A percentile compares a stretch with the other conserved stretches of the same genome.
These are phyloP conservation scores for Drosophila pseudotakahashii DNA, from an alignment of 2,888 invertebrate species.

Conservation along the genomic window DNA sequence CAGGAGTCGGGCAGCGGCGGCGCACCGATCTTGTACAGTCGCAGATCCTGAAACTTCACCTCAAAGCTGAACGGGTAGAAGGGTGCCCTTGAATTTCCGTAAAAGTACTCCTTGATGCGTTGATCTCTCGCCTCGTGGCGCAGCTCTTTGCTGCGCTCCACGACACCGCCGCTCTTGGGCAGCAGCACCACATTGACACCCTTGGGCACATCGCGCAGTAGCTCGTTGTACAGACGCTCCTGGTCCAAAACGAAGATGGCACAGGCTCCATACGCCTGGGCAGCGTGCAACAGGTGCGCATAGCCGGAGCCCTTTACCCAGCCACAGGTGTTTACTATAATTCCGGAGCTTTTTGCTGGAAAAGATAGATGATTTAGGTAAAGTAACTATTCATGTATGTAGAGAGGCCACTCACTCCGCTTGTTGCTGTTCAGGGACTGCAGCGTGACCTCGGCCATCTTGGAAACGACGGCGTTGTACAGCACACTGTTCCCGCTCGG, in stretches of 20 bases:
- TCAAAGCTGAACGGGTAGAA: conserved; percentile 98
- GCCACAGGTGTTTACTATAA: conserved; percentile 98
- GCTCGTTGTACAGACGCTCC: conserved; percentile 96
- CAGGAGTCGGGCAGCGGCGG: conserved; percentile 97
- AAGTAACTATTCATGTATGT: too few relatives aligned
- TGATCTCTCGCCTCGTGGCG: conserved; percentile 91
- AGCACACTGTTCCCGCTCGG: conserved; percentile 91
- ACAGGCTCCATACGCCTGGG: conserved; percentile 97
- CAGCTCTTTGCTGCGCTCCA: conserved; percentile 90
- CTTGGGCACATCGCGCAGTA: conserved; percentile 95
- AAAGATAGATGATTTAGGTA: not conserved
- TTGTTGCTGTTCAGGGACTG: conserved; percentile 94
- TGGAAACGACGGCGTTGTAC: conserved; percentile 92
- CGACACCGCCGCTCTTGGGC: conserved; percentile 98
- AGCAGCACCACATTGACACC: conserved; percentile 96
- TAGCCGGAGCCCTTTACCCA: conserved; percentile 98
- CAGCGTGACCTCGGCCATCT: conserved; percentile 93
- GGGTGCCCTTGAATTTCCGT: conserved; percentile 90
- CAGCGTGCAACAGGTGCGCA: conserved; percentile 93
- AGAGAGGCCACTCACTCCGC: conserved; percentile 87
- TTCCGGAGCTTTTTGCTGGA: conserved; percentile 92
- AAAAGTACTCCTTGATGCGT: conserved; percentile 96
- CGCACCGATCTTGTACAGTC: conserved; percentile 97
- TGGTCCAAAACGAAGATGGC: conserved; percentile 98
- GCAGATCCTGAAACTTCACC: conserved; percentile 94